phyloP scores from a whole-genome alignment of 2,888 invertebrate species.

The Megaustenia siamemsis region DNA sequence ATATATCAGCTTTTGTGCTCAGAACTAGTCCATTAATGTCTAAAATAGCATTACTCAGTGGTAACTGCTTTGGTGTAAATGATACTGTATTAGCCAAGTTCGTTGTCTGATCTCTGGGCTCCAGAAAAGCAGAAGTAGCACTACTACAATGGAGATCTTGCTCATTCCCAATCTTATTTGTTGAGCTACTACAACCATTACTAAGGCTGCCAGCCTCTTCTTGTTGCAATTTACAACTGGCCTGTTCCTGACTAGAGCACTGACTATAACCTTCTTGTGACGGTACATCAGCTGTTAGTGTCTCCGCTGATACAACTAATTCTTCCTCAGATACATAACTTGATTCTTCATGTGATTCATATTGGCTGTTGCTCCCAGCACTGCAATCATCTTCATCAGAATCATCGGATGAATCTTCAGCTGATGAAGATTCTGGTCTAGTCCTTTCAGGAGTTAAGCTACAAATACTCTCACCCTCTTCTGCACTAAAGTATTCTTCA shows the following conservation, averaged over 20 bases:
- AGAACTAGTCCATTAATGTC: not conserved
- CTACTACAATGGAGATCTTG: not conserved
- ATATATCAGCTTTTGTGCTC: not conserved
- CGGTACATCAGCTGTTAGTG: not conserved
- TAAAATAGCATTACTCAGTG: not conserved
- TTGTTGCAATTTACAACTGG: slow-evolving; percentile 34
- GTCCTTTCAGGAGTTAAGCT: slow-evolving; percentile 49
- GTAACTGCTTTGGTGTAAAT: not conserved
- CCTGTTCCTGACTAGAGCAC: not conserved
- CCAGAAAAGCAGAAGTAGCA: not conserved
- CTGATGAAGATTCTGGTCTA: slow-evolving; percentile 51
- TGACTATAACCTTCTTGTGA: slow-evolving; percentile 15
- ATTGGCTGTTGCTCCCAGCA: not conserved
- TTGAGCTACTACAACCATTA: not conserved
- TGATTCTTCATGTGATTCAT: not conserved
- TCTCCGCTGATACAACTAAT: not conserved
- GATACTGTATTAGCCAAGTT: not conserved
- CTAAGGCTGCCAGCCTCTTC: not conserved
- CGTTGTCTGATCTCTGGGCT: not conserved
- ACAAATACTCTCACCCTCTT: slow-evolving; percentile 36
- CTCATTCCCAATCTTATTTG: not conserved
- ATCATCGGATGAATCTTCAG: slow-evolving; percentile 40
- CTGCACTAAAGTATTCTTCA: slow-evolving; percentile 41
- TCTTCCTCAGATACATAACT: not conserved
- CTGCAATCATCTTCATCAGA: not conserved